Conservation (phyloP, 2,113 vertebrate genomes). For the Pseudolaguvia tuberculata region DNA sequence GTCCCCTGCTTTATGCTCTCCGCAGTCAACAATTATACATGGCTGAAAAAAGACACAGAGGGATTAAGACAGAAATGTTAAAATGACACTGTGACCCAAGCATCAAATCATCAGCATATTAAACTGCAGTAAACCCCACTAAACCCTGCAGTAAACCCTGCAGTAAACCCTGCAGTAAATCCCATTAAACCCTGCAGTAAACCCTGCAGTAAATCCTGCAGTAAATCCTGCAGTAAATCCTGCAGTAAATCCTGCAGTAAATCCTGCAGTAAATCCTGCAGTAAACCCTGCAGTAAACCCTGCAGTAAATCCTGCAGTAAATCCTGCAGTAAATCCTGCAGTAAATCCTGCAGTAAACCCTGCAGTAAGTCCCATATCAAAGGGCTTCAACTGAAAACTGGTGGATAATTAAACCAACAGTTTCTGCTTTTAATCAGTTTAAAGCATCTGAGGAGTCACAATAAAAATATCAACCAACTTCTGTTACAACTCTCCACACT, state of each 20-base stretch:
- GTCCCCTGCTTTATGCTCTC: constrained; percentile 83
- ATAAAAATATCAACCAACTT: not conserved
- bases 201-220: too few relatives aligned
- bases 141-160: too few relatives aligned
- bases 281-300: too few relatives aligned
- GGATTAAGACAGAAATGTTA: constrained; percentile 43
- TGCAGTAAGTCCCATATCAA: not conserved
- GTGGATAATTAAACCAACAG: constrained; percentile 5
- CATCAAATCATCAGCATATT: not conserved
- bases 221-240: too few relatives aligned
- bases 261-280: too few relatives aligned
- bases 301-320: too few relatives aligned
- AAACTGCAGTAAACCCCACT: not conserved
- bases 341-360: not conserved
- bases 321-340: too few relatives aligned
- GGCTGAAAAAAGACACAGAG: constrained; percentile 60
- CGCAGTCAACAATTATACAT: constrained; percentile 84
- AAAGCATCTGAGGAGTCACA: not conserved
- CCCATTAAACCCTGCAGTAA: too few relatives aligned
- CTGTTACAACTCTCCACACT: not conserved
- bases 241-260: too few relatives aligned
- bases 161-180: too few relatives aligned
- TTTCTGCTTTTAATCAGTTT: not conserved
- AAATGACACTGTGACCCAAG: too few relatives aligned
- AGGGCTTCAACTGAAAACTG: not conserved